These are phyloP conservation scores for Zonotrichia albicollis DNA, from an alignment of 2,797 vertebrate species.

Conservation along the genomic window DNA sequence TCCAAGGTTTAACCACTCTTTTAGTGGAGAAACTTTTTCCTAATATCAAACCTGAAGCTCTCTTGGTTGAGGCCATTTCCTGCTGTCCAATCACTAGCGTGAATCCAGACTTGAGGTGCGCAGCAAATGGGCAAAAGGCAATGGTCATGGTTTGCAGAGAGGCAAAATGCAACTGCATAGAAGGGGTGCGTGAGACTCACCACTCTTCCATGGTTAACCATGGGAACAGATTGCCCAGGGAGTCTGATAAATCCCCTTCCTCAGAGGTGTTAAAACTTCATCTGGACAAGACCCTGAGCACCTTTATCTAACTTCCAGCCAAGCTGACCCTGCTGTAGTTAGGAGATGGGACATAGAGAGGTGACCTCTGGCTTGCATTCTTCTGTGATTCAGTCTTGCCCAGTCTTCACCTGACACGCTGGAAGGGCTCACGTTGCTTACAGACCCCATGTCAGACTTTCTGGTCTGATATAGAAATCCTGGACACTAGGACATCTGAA, in stretches of 20 bases:
- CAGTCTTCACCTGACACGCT: background rate
- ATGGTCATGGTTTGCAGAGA: background rate
- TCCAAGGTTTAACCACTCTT: background rate
- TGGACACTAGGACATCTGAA: background rate
- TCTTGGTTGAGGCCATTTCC: background rate
- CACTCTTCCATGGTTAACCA: background rate
- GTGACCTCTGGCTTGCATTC: background rate
- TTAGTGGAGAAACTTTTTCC: background rate
- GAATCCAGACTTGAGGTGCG: background rate
- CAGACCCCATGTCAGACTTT: background rate
- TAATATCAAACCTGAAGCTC: background rate
- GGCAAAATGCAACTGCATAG: background rate
- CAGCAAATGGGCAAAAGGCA: background rate
- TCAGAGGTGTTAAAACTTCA: background rate
- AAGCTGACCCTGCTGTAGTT: background rate
- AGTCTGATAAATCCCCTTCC: background rate
- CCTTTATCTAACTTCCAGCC: background rate
- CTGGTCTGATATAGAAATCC: background rate
- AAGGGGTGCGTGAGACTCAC: rapidly evolving
- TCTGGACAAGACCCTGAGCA: background rate
- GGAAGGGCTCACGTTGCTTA: background rate
- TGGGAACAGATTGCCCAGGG: background rate
- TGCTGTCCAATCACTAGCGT: background rate
- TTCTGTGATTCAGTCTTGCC: background rate
- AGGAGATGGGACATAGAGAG: background rate